Evolutionary conservation across 2,797 vertebrate species (phyloP).

Genomic region (Sphenopsis melanotis): DNA sequence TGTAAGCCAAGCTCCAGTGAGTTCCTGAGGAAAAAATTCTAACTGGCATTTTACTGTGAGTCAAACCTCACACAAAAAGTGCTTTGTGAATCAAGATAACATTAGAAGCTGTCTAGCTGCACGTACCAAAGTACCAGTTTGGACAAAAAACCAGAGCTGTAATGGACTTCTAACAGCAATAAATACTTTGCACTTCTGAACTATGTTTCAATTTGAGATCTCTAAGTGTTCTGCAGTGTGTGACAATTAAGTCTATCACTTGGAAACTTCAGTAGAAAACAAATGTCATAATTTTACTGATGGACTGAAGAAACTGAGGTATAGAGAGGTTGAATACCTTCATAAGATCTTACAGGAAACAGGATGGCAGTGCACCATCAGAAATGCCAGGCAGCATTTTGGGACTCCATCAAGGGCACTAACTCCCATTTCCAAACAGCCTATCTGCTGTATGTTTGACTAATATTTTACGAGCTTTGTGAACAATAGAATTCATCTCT

Average conservation of each 20-base stretch:
- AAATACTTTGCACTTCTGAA: neutral
- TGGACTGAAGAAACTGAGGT: neutral
- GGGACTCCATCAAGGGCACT: neutral
- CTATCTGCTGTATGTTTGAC: neutral
- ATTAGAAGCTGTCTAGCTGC: conserved; percentile 62
- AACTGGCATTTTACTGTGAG: conserved; percentile 75
- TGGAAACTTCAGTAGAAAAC: neutral
- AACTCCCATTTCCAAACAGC: neutral
- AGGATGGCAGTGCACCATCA: neutral
- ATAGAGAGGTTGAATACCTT: neutral
- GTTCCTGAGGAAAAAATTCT: conserved; percentile 73
- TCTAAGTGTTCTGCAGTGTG: neutral
- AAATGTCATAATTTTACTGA: neutral
- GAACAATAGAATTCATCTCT: neutral
- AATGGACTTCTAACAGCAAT: conserved; percentile 1
- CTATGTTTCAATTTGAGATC: neutral
- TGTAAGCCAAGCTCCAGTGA: conserved; percentile 75
- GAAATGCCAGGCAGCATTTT: neutral
- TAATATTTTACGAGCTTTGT: neutral
- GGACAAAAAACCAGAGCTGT: conserved; percentile 20
- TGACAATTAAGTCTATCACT: neutral
- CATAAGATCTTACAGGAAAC: neutral
- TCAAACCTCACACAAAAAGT: conserved; percentile 69
- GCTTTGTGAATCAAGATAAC: conserved; percentile 71
- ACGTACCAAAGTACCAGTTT: conserved; percentile 34